These are phyloP conservation scores for Oryzias melastigma DNA, from an alignment of 2,113 vertebrate species.

Conservation along the genomic window DNA sequence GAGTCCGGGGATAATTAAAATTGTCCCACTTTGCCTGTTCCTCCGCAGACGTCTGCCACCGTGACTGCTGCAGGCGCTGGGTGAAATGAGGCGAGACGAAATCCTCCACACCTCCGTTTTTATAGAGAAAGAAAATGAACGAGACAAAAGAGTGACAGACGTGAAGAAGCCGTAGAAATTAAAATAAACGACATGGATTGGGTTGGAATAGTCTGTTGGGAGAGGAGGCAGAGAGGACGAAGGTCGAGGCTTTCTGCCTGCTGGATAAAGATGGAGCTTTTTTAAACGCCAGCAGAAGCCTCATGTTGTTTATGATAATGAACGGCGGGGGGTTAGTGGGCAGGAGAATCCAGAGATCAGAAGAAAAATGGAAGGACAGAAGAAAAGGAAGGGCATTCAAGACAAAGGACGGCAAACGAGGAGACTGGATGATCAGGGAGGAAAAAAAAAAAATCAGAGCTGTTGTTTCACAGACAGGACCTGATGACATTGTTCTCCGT, in stretches of 20 bases:
- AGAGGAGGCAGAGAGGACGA: conserved; percentile 26
- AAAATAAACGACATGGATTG: not conserved
- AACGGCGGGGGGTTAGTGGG: conserved; percentile 40
- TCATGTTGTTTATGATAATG: conserved; percentile 57
- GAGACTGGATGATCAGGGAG: conserved; percentile 17
- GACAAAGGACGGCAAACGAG: conserved; percentile 23
- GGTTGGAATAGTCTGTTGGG: conserved; percentile 16
- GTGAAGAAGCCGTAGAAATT: not conserved
- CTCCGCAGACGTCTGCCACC: conserved; percentile 37
- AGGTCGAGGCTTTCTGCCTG: conserved; percentile 38
- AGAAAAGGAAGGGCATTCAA: conserved; percentile 22
- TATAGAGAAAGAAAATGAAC: not conserved
- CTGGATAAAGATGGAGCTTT: conserved; percentile 20
- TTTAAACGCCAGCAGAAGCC: conserved; percentile 29
- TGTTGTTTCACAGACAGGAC: conserved; percentile 12
- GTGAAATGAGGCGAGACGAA: conserved; percentile 51
- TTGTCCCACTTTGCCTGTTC: conserved; percentile 58
- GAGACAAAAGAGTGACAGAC: conserved; percentile 29
- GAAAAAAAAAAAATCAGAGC: not conserved
- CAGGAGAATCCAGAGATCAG: conserved; percentile 34
- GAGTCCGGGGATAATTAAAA: conserved; percentile 73
- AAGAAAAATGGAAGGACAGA: conserved; percentile 31
- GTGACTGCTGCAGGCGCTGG: conserved; percentile 36
- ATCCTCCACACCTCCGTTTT: conserved; percentile 3
- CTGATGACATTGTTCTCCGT: conserved; percentile 27